Base-by-base conservation (phyloP, 1,140 invertebrate genomes). In the Ladona fulva region DNA sequence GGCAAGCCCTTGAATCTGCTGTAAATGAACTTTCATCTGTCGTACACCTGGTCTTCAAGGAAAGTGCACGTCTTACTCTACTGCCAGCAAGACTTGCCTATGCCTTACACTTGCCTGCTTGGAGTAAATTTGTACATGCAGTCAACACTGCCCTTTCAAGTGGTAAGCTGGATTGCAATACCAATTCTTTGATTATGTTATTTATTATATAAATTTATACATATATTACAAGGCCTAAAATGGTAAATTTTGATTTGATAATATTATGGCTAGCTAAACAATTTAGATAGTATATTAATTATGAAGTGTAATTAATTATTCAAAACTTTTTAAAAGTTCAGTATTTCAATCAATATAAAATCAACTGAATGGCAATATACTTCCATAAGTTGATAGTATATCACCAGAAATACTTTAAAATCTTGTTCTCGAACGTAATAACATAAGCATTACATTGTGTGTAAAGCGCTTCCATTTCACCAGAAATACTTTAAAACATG, bases 41-140 rank as follows among this genome's bases (percentile, higher is more conserved):
- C 42, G 88, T 95, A 7, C 90, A 92, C 79, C 87, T 89, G 78
- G 91, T 96, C 74, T 95, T 96, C 83, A 83, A 89, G 80, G 89
- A 91, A 24, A 92, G 91, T 77, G 89, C 90, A 0, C 87, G 88
- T 76, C 84, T 97, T 78, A 90, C 91, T 77, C 85, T 90, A 14
- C 81, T 94, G 22, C 91, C 94, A 3, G 86, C 91, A 0, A 86
- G 87, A 74, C 82, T 92, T 42, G 93, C 92, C 14, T 87, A 89
- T 79, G 85, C 85, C 74, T 82, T 92, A 0, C 88, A 88, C 78
- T 82, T 95, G 44, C 88, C 89, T 10, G 86, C 88, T 19, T 97
- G 95, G 95, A 87, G 81, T 78, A 86, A 90, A 77, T 96, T 96
- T 82, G 90, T 90, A 24, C 82, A 85, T 12, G 87, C 89, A 74